Evolutionary conservation across 92 coral and sea anemone species (phyloP).

Genomic region (Chrysogorgia sp.): DNA sequence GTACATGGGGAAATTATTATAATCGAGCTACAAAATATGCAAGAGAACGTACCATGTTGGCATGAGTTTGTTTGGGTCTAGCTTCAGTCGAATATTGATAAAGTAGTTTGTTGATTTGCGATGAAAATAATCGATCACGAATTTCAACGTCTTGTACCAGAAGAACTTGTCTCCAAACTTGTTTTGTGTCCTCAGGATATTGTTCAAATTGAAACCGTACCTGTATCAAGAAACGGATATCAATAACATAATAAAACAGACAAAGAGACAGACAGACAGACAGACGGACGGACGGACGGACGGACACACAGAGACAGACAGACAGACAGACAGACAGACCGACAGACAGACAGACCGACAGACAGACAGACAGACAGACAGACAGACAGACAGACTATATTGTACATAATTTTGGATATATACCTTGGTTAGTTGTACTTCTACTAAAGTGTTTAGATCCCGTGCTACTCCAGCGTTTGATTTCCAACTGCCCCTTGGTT

Average conservation of each 20-base stretch:
- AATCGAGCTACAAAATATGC: neutral
- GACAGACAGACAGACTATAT: neutral
- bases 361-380: neutral
- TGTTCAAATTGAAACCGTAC: conserved; percentile 95
- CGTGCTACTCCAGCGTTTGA: conserved; percentile 77
- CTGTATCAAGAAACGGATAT: conserved; percentile 37
- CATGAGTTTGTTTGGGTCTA: conserved; percentile 92
- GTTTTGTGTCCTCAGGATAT: conserved; percentile 88
- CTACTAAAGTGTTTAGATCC: conserved; percentile 79
- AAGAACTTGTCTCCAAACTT: conserved; percentile 84
- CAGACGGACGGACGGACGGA: neutral
- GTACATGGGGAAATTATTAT: neutral
- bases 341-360: neutral
- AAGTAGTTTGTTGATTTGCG: conserved; percentile 93
- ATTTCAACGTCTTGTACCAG: conserved; percentile 94
- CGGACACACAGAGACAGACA: neutral
- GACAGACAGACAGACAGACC: no score
- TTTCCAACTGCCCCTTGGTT: conserved; percentile 40
- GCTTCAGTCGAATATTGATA: conserved; percentile 94
- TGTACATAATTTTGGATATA: neutral
- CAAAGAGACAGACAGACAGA: conserved; percentile 3
- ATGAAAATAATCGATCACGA: conserved; percentile 91
- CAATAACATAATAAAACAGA: neutral
- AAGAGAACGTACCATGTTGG: conserved; percentile 81
- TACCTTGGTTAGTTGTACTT: conserved; percentile 88